These are phyloP conservation scores for Drosophila pseudotalamancana DNA, from an alignment of 2,888 invertebrate species.

Conservation along the genomic window DNA sequence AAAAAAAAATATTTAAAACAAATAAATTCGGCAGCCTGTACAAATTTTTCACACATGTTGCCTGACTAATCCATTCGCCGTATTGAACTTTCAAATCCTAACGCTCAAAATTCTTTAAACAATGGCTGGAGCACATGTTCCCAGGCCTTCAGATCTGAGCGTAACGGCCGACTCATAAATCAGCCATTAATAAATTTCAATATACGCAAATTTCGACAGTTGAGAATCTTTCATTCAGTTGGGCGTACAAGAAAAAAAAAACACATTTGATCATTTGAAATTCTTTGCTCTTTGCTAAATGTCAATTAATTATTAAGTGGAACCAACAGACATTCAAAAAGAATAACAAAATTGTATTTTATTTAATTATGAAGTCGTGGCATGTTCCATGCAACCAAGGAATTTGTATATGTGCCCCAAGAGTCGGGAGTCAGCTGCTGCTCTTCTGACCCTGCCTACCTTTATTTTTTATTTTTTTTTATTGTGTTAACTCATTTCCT, in stretches of 20 bases:
- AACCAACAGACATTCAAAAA: slow-evolving; percentile 22
- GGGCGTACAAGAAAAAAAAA: background rate
- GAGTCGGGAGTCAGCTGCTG: slow-evolving; percentile 22
- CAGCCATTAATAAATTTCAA: slow-evolving; percentile 70
- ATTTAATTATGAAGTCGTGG: slow-evolving; percentile 75
- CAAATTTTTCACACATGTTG: slow-evolving; percentile 57
- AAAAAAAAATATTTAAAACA: too few relatives aligned
- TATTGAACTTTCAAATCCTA: slow-evolving; percentile 59
- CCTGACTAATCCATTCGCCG: slow-evolving; percentile 39
- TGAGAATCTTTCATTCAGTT: slow-evolving; percentile 42
- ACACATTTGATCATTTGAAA: slow-evolving; percentile 35
- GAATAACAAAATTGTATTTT: slow-evolving; percentile 24
- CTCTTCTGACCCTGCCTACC: slow-evolving; percentile 32
- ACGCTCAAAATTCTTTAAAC: slow-evolving; percentile 48
- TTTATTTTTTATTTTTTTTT: too few relatives aligned
- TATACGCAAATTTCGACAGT: slow-evolving; percentile 56
- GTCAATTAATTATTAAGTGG: slow-evolving; percentile 76
- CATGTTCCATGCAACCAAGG: slow-evolving; percentile 52
- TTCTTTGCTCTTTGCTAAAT: slow-evolving; percentile 74
- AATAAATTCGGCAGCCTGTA: slow-evolving; percentile 30
- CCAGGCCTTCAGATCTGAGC: slow-evolving; percentile 35
- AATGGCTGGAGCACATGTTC: slow-evolving; percentile 50
- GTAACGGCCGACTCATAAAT: slow-evolving; percentile 60
- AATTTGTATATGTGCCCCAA: slow-evolving; percentile 45
- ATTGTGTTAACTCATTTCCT: slow-evolving; percentile 71